Conservation (phyloP, 53 echinoderm and acorn worm species). For the Mesocentrotus franciscanus region DNA sequence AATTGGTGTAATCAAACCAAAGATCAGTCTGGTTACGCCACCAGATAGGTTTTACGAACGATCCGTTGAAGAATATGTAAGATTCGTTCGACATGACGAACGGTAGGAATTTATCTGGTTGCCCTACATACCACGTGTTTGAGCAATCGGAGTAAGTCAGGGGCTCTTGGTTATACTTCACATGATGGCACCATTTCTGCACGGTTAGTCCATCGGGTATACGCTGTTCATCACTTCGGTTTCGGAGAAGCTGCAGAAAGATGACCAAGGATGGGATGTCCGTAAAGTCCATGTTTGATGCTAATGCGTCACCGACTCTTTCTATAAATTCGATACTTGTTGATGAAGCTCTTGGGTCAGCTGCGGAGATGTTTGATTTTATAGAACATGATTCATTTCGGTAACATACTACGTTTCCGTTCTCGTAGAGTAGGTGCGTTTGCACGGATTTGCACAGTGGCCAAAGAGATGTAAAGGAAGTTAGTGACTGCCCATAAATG, state of each 20-base stretch:
- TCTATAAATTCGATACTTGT: neutral
- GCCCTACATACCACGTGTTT: neutral
- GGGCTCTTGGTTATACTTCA: neutral
- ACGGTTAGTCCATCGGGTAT: neutral
- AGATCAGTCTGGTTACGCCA: slow-evolving; percentile 30
- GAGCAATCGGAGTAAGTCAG: neutral
- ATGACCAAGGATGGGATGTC: slow-evolving; percentile 10
- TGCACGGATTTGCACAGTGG: slow-evolving; percentile 2
- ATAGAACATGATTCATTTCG: neutral
- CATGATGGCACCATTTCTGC: slow-evolving; percentile 5
- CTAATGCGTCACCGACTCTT: neutral
- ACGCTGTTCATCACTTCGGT: neutral
- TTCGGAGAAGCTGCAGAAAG: neutral
- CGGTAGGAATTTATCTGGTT: slow-evolving; percentile 1
- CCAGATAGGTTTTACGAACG: slow-evolving; percentile 47
- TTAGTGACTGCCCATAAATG: neutral
- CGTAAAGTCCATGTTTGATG: neutral
- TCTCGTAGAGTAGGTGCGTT: neutral
- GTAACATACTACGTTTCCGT: neutral
- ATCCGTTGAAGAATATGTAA: slow-evolving; percentile 23
- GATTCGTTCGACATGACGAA: slow-evolving; percentile 28
- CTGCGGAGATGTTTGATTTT: neutral
- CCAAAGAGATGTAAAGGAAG: neutral
- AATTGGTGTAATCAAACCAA: neutral
- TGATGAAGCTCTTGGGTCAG: neutral